Evolutionary conservation across 2,797 vertebrate species (phyloP).

Genomic region (Anguilla anguilla): DNA sequence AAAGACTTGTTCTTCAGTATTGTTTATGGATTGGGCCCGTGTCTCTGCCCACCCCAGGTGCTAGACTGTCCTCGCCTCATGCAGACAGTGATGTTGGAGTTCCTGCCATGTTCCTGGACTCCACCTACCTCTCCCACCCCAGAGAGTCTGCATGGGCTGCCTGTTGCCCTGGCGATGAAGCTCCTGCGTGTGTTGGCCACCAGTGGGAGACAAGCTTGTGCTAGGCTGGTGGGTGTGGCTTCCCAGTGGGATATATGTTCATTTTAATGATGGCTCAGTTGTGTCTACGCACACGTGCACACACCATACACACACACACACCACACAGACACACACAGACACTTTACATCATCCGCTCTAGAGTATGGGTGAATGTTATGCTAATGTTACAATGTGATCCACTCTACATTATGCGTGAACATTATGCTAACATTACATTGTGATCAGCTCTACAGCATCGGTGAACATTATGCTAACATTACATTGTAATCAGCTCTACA

Average conservation of each 20-base stretch:
- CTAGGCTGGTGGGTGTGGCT: slow-evolving; percentile 81
- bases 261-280: not conserved
- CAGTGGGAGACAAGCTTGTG: slow-evolving; percentile 84
- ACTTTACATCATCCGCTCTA: too few relatives aligned
- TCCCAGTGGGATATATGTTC: not conserved
- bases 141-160: slow-evolving; percentile 77
- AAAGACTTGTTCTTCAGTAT: not conserved
- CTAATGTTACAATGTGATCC: too few relatives aligned
- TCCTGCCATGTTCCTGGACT: slow-evolving; percentile 86
- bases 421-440: not conserved
- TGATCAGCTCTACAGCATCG: not conserved
- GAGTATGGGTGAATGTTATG: too few relatives aligned
- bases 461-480: too few relatives aligned
- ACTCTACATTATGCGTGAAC: too few relatives aligned
- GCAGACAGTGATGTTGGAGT: slow-evolving; percentile 85
- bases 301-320: not conserved
- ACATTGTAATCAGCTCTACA: too few relatives aligned
- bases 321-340: too few relatives aligned
- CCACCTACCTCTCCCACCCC: slow-evolving; percentile 55
- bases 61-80: slow-evolving; percentile 89
- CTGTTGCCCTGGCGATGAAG: slow-evolving; percentile 86
- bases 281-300: not conserved
- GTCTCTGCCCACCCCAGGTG: slow-evolving; percentile 69
- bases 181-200: slow-evolving; percentile 87
- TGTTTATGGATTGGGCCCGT: not conserved